Evolutionary conservation across 2,888 invertebrate species (phyloP).

Genomic region (Ornithoptera priamus): DNA sequence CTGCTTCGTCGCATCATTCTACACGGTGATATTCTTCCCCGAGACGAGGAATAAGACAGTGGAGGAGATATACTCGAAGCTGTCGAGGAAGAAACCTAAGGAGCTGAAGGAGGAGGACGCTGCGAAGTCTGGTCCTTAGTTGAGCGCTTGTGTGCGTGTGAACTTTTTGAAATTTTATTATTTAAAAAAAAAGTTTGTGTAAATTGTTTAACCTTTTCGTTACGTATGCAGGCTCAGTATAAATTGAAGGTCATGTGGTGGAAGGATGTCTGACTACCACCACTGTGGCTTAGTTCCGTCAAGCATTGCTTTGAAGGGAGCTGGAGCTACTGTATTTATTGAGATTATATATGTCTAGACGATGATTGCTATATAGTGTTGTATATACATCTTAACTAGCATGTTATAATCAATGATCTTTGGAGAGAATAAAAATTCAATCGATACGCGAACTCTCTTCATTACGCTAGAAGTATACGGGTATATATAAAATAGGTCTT

Average conservation of each 20-base stretch:
- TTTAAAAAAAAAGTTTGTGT: background rate
- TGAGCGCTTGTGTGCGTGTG: background rate
- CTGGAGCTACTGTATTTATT: too few species aligned
- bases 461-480: too few species aligned
- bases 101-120: conserved; percentile 44
- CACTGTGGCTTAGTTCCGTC: too few species aligned
- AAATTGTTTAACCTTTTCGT: background rate
- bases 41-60: conserved; percentile 67
- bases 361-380: too few species aligned
- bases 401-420: too few species aligned
- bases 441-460: too few species aligned
- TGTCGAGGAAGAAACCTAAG: conserved; percentile 48
- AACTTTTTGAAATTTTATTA: background rate
- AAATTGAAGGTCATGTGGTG: background rate
- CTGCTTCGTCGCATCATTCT: conserved; percentile 60
- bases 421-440: too few species aligned
- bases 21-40: conserved; percentile 60
- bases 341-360: too few species aligned
- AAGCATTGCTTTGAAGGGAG: too few species aligned
- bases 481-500: too few species aligned
- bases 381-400: too few species aligned
- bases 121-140: conserved; percentile 36
- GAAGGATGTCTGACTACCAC: too few species aligned
- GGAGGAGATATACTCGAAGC: conserved; percentile 65
- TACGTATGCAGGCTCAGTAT: background rate